Percentiles rank a stretch among this genome's conserved stretches.
These are phyloP conservation scores for Hydrozoanthus tunicans DNA, from an alignment of 64 coral and sea anemone species.

Conservation along the genomic window DNA sequence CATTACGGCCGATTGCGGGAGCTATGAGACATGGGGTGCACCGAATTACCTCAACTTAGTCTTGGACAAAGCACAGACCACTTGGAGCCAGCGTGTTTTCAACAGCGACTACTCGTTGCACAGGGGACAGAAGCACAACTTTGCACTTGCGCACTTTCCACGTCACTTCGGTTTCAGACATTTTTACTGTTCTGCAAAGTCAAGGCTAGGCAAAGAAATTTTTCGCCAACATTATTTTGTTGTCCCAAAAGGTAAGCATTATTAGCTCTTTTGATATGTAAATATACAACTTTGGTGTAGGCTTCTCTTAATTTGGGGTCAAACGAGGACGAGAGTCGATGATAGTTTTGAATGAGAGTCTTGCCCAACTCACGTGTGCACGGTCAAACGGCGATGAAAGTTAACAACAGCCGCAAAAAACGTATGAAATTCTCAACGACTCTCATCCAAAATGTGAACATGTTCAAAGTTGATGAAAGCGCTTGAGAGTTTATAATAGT, in stretches of 20 bases:
- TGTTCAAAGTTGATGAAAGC: too few relatives aligned
- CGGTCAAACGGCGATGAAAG: too few relatives aligned
- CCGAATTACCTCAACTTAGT: conserved; percentile 59
- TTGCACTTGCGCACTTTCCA: conserved; percentile 68
- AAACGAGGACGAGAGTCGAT: too few relatives aligned
- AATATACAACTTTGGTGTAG: too few relatives aligned
- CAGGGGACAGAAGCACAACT: conserved; percentile 11
- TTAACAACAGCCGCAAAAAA: too few relatives aligned
- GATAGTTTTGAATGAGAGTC: too few relatives aligned
- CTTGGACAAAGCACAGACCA: conserved; percentile 24
- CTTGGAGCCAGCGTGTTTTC: conserved; percentile 73
- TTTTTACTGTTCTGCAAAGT: conserved; percentile 67
- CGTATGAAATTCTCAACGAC: too few relatives aligned
- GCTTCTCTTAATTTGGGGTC: too few relatives aligned
- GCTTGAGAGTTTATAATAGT: too few relatives aligned
- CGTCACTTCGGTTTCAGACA: conserved; percentile 62
- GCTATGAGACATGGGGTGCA: conserved; percentile 71
- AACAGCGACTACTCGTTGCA: conserved; percentile 68
- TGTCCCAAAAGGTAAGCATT: conserved; percentile 61
- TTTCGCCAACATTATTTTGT: conserved; percentile 75
- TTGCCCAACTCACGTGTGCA: too few relatives aligned
- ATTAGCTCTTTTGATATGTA: too few relatives aligned
- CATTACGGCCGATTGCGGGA: conserved; percentile 55
- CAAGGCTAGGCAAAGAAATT: conserved; percentile 65
- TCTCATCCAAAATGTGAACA: too few relatives aligned